Evolutionary conservation across 2,888 invertebrate genomes (phyloP).

Genomic region (Augiades crinisus): DNA sequence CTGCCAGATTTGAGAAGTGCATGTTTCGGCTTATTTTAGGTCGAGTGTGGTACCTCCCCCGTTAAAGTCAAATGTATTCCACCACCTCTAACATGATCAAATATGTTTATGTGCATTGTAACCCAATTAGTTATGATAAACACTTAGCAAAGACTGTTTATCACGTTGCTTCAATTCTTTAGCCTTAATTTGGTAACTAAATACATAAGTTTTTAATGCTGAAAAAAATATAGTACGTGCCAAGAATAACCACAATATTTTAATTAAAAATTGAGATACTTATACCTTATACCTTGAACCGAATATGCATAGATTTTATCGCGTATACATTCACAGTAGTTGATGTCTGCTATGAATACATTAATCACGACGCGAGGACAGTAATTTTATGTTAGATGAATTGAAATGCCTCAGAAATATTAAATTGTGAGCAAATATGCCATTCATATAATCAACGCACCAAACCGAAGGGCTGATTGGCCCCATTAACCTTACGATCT

Average conservation of each 20-base stretch:
- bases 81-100: too few relatives aligned
- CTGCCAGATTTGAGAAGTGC: too few relatives aligned
- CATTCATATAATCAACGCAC: conserved; percentile 54
- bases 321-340: conserved; percentile 9
- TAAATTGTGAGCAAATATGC: conserved; percentile 25
- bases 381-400: conserved; percentile 23
- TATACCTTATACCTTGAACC: conserved; percentile 1
- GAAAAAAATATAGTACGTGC: too few relatives aligned
- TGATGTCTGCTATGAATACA: conserved; percentile 10
- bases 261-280: not conserved
- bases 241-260: not conserved
- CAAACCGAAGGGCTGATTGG: conserved; percentile 65
- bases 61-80: too few relatives aligned
- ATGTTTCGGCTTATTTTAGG: too few relatives aligned
- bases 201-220: too few relatives aligned
- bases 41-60: too few relatives aligned
- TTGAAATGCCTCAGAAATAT: conserved; percentile 19
- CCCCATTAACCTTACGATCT: conserved; percentile 62
- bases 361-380: conserved; percentile 19
- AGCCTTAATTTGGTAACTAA: too few relatives aligned
- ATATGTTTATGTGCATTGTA: too few relatives aligned
- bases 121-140: too few relatives aligned
- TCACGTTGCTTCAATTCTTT: too few relatives aligned
- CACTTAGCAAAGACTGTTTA: too few relatives aligned
- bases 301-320: conserved; percentile 13